phyloP scores from a whole-genome alignment of 2,888 invertebrate genomes.

The Lutraria lutraria region DNA sequence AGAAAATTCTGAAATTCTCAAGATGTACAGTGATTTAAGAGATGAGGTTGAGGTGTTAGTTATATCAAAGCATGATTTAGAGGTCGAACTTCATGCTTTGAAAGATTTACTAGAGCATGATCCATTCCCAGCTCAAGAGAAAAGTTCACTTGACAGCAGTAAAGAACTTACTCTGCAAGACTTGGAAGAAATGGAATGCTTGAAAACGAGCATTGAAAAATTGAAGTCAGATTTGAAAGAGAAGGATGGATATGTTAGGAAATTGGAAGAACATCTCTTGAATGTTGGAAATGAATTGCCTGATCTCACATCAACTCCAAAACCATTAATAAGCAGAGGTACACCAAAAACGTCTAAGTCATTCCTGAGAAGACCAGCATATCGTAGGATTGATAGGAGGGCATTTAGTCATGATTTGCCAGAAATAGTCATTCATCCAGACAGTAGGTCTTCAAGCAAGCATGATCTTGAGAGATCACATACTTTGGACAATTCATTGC shows the following conservation, averaged over 20 bases:
- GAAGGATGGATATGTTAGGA: slow-evolving; percentile 73
- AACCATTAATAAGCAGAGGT: slow-evolving; percentile 58
- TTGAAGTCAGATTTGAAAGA: slow-evolving; percentile 71
- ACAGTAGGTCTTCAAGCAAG: background rate
- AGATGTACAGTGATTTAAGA: slow-evolving; percentile 69
- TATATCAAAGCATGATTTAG: slow-evolving; percentile 66
- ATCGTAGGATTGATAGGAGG: slow-evolving; percentile 40
- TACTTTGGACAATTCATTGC: slow-evolving; percentile 30
- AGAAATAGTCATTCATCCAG: slow-evolving; percentile 17
- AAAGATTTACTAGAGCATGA: slow-evolving; percentile 64
- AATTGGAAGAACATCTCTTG: slow-evolving; percentile 75
- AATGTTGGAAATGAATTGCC: slow-evolving; percentile 58
- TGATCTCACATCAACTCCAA: slow-evolving; percentile 53
- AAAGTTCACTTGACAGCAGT: slow-evolving; percentile 46
- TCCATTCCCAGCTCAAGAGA: slow-evolving; percentile 21
- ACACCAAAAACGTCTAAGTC: slow-evolving; percentile 57
- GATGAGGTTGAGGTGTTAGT: slow-evolving; percentile 69
- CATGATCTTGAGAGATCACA: slow-evolving; percentile 35
- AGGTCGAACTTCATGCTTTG: slow-evolving; percentile 60
- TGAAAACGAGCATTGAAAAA: slow-evolving; percentile 66
- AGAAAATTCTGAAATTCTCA: slow-evolving; percentile 68
- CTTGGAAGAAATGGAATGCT: slow-evolving; percentile 65
- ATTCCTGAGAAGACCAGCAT: slow-evolving; percentile 37
- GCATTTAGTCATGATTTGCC: slow-evolving; percentile 58
- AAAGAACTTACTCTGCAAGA: slow-evolving; percentile 64